Base-by-base conservation (phyloP, 2,113 vertebrate species). In the Mesocricetus auratus region DNA sequence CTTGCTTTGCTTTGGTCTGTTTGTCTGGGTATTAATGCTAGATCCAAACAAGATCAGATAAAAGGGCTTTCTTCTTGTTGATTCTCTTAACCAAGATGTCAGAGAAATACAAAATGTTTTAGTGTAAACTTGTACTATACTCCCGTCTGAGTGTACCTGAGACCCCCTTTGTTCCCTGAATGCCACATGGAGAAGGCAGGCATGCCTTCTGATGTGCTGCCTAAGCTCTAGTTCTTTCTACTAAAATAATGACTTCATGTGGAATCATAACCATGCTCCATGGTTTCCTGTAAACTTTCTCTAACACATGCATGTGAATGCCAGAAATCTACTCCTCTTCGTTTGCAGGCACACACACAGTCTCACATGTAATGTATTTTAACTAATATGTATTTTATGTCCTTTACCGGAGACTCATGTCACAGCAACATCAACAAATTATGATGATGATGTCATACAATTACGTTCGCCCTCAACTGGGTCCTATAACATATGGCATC, bases 371-470 rank as follows among this genome's bases (percentile, higher is more conserved):
- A n/a, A 16, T 81, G 81, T 39, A 68, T 68, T 42, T 0, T 87
- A 50, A 86, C 68, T 87, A 92, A 36, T 58, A 87, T 58, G 19
- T 74, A 83, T 24, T 74, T 83, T 73, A 68, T 69, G 22, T 62
- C 22, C 29, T 94, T 95, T 47, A 85, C 12, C 58, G 31, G 77
- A 94, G 62, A 42, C 53, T 83, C 62, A 69, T 6, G 62, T 69
- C 56, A 79, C 31, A 81, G 12, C 24, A 74, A 71, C 53, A 71
- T 45, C 94, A 93, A 89, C 47, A 94, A 90, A 47, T 88, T 53
- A 86, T 94, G 78, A 89, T 15, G 58, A 68, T 39, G 24, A 81
- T 50, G 58, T 5, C 22, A 73, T 42, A 47, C 45, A 86, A 42
- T 47, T 33, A 50, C 77, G 42, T 79, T 33, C 81, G 3, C 9